Percentiles rank a stretch among this genome's conserved stretches.
Conservation (phyloP, 2,113 vertebrate genomes). For the Sylvietta virens region DNA sequence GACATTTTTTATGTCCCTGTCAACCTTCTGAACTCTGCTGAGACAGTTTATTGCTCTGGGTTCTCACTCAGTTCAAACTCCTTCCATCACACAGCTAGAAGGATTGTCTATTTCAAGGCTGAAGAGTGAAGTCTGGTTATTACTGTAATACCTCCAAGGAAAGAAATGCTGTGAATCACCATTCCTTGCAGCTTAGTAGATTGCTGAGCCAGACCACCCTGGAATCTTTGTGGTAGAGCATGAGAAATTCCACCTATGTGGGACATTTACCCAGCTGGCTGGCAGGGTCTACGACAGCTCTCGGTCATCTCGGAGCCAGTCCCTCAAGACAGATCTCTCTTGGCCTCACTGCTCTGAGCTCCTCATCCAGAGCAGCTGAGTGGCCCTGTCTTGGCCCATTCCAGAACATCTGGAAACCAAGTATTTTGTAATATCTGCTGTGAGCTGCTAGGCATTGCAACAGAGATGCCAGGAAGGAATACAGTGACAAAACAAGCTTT, state of each 20-base stretch:
- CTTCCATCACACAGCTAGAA: neutral
- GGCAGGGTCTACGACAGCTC: neutral
- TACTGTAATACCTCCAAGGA: neutral
- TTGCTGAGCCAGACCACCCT: neutral
- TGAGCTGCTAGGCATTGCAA: neutral
- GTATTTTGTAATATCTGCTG: neutral
- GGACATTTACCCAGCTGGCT: neutral
- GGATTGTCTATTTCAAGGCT: neutral
- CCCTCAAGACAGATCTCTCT: neutral
- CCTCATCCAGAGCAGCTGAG: neutral
- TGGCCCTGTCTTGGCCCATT: neutral
- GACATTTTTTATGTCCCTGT: neutral
- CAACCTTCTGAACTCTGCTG: neutral
- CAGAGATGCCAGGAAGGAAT: neutral
- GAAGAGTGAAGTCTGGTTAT: neutral
- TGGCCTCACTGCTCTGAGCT: neutral
- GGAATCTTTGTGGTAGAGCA: neutral
- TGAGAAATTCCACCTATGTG: neutral
- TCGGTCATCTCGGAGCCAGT: neutral
- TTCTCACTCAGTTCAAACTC: neutral
- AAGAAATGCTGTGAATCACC: neutral
- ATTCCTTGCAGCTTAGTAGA: neutral
- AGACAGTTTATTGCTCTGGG: neutral
- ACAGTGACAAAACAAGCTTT: neutral
- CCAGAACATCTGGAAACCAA: neutral